Percentiles rank a stretch among this genome's conserved stretches.
Conservation (phyloP, 2,888 invertebrate genomes). For the Leptogaster cylindrica region DNA sequence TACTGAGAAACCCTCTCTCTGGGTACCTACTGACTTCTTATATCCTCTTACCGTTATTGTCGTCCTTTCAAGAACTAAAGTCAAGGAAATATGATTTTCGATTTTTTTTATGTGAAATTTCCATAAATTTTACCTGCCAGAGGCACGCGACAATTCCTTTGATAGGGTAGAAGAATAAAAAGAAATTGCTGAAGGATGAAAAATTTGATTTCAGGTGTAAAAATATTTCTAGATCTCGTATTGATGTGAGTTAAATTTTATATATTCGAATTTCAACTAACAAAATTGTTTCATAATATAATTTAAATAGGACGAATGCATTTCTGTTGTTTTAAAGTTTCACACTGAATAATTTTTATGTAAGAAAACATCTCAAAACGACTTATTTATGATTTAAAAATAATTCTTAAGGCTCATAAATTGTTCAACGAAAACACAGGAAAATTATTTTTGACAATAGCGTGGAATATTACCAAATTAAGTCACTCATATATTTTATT, state of each 20-base stretch:
- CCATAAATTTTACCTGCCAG: slow-evolving; percentile 39
- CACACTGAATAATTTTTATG: too few species aligned
- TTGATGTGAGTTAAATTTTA: slow-evolving; percentile 15
- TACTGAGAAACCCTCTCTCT: slow-evolving; percentile 3
- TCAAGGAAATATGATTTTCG: slow-evolving; percentile 32
- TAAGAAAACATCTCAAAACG: too few species aligned
- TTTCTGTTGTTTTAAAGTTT: too few species aligned
- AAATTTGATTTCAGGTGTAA: slow-evolving; percentile 37
- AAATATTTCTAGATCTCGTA: slow-evolving; percentile 26
- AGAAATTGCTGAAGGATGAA: slow-evolving; percentile 19
- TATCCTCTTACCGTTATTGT: background rate
- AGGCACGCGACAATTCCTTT: slow-evolving; percentile 33
- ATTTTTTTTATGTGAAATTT: slow-evolving; percentile 29
- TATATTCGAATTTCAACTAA: too few species aligned
- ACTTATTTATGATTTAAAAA: too few species aligned
- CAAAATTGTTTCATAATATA: too few species aligned
- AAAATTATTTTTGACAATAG: too few species aligned
- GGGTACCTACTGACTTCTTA: background rate
- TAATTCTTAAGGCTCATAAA: too few species aligned
- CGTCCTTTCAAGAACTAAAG: slow-evolving; percentile 14
- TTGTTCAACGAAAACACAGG: too few species aligned
- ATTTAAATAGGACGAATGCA: too few species aligned
- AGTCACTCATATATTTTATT: too few species aligned
- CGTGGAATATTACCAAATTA: too few species aligned
- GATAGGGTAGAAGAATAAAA: slow-evolving; percentile 5